Base-by-base conservation (phyloP, 2,113 vertebrate genomes). In the Daubentonia madagascariensis region DNA sequence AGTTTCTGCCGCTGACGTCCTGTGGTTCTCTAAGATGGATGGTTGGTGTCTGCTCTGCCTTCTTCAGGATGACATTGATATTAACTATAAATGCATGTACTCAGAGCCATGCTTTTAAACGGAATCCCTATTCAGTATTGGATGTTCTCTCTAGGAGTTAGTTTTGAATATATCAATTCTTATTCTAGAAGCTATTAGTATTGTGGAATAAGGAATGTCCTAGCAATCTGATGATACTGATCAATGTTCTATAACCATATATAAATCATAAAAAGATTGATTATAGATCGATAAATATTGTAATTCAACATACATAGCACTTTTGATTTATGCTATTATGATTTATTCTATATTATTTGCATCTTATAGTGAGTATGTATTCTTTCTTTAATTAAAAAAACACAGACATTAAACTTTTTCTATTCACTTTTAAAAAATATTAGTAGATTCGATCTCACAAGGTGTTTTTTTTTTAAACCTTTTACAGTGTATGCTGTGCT, bases 371-470 rank as follows among this genome's bases (percentile, higher is more conserved):
- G 43, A 87, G 37, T 22, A 68, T 57, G 17, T 13, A 67, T 92
- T 79, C 59, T 54, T 78, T 76, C 54, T 17, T 68, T 61, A 54
- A 84, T 95, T 95, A 91, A 67, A 68, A 91, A 92, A 91, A 63
- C 3, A 48, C 2, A 88, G 37, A 52, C 52, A 93, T 50, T 92
- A 87, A 85, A 45, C 70, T 32, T 96, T 85, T 94, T 72, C 65
- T 96, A 28, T 81, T 79, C 65, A 54, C 10, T 86, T 94, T 84
- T 59, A 76, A 35, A 86, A 94, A 70, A 28, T 65, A 68, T 45
- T 68, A 14, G 28, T 76, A 92, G 65, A 40, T 76, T 86, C 6
- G 14, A 30, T 88, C n/a, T 83, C 25, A 43, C 67, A 73, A 65
- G 8, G 54, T 89, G 54, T 89, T 96, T 91, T 73, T 8, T 25